Conservation (phyloP, 2,797 vertebrate species). For the Adrianichthys oophorus region DNA sequence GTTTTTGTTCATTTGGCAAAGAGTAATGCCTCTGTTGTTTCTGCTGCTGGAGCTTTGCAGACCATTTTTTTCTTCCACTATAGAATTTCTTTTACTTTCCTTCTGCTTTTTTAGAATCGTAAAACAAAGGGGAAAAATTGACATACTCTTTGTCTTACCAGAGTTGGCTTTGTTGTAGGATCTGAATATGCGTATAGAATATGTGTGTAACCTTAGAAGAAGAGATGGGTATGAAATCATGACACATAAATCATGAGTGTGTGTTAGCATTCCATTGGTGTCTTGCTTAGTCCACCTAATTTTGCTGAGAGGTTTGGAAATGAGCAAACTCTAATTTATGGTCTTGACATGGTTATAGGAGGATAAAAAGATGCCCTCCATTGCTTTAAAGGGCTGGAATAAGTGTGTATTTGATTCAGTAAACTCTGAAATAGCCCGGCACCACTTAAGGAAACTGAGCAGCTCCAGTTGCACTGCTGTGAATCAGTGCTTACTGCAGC, state of each 20-base stretch:
- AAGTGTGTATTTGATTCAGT: slow-evolving; percentile 70
- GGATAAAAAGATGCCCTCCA: slow-evolving; percentile 78
- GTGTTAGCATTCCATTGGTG: slow-evolving; percentile 47
- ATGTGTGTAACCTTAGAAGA: slow-evolving; percentile 34
- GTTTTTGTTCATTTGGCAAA: slow-evolving; percentile 68
- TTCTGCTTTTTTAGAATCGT: slow-evolving; percentile 10
- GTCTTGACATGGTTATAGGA: slow-evolving; percentile 62
- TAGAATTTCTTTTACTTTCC: slow-evolving; percentile 22
- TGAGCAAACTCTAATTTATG: slow-evolving; percentile 78
- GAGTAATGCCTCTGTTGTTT: slow-evolving; percentile 64
- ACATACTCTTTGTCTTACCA: slow-evolving; percentile 47
- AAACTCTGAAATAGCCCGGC: slow-evolving; percentile 69
- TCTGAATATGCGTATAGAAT: slow-evolving; percentile 11
- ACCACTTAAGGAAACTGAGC: slow-evolving; percentile 70
- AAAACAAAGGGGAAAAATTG: slow-evolving; percentile 34
- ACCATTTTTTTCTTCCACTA: slow-evolving; percentile 45
- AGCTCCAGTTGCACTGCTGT: slow-evolving; percentile 48
- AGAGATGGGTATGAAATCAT: slow-evolving; percentile 36
- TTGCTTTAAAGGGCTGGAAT: slow-evolving; percentile 71
- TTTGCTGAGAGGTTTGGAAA: slow-evolving; percentile 81
- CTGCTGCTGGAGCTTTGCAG: slow-evolving; percentile 52
- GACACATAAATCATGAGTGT: slow-evolving; percentile 62
- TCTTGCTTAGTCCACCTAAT: slow-evolving; percentile 74
- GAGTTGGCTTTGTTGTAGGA: slow-evolving; percentile 18
- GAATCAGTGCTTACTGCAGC: slow-evolving; percentile 73